Percentiles rank a stretch among this genome's conserved stretches.
These are phyloP conservation scores for Thaumetopoea pityocampa DNA, from an alignment of 1,140 invertebrate genomes.

Conservation along the genomic window DNA sequence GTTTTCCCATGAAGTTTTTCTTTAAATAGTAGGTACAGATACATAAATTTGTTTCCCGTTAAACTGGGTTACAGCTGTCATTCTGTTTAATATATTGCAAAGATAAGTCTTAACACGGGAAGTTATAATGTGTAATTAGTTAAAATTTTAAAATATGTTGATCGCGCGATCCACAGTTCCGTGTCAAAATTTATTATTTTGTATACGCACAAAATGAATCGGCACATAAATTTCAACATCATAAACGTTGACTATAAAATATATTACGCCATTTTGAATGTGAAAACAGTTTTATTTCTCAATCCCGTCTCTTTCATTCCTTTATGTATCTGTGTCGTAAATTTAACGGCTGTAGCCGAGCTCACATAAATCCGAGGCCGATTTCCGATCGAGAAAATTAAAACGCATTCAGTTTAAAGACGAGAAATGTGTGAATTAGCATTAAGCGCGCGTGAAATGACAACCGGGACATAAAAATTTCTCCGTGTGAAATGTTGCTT, in stretches of 20 bases:
- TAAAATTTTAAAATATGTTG: slow-evolving; percentile 4
- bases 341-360: slow-evolving; percentile 29
- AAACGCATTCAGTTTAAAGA: slow-evolving; percentile 34
- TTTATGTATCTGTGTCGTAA: slow-evolving; percentile 28
- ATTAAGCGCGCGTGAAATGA: slow-evolving; percentile 64
- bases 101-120: slow-evolving; percentile 19
- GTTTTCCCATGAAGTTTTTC: too few relatives aligned
- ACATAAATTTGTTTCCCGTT: slow-evolving; percentile 3
- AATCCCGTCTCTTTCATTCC: slow-evolving; percentile 26
- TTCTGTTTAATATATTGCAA: slow-evolving; percentile 7
- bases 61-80: slow-evolving; percentile 8
- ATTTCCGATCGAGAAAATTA: slow-evolving; percentile 38
- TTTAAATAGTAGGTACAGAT: too few relatives aligned
- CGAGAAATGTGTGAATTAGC: slow-evolving; percentile 56
- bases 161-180: slow-evolving; percentile 19
- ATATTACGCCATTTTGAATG: slow-evolving; percentile 32
- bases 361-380: slow-evolving; percentile 23
- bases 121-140: slow-evolving; percentile 12
- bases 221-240: slow-evolving; percentile 32
- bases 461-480: slow-evolving; percentile 54
- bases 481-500: slow-evolving; percentile 41
- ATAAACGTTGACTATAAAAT: slow-evolving; percentile 31
- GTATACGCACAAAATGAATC: slow-evolving; percentile 28
- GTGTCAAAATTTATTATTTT: slow-evolving; percentile 29
- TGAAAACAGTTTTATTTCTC: slow-evolving; percentile 39